Percentiles rank a stretch among this genome's conserved stretches.
Conservation (phyloP, 92 coral and sea anemone species). For the Phenganax subtilis region DNA sequence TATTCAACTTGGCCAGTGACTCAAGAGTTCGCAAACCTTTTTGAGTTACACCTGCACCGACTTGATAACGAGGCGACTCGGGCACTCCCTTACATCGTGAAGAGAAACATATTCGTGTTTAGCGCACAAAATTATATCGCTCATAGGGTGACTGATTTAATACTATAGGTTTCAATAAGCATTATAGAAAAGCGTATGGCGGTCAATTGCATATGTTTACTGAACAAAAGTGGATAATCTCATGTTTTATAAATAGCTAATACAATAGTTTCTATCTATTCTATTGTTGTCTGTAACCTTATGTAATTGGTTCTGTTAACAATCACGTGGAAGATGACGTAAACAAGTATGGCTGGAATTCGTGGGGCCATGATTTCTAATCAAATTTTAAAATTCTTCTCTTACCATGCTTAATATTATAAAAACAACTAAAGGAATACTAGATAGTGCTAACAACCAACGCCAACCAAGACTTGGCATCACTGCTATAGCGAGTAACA, state of each 20-base stretch:
- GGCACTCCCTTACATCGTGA: constrained; percentile 60
- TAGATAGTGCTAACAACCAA: constrained; percentile 77
- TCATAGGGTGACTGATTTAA: neutral
- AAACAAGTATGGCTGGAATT: no score
- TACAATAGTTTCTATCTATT: no score
- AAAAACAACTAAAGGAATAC: constrained; percentile 64
- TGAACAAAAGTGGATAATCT: no score
- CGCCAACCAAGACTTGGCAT: constrained; percentile 96
- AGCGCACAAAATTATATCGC: neutral
- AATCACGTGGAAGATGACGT: no score
- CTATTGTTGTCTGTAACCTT: no score
- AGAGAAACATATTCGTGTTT: neutral
- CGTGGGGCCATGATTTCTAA: no score
- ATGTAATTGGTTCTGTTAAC: no score
- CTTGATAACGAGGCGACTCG: constrained; percentile 81
- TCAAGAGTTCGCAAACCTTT: constrained; percentile 64
- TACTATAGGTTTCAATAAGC: no score
- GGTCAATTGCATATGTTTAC: no score
- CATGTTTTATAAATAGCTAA: no score
- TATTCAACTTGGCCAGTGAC: constrained; percentile 69
- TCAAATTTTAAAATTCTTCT: no score
- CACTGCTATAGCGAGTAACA: constrained; percentile 71
- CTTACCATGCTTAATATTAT: constrained; percentile 60
- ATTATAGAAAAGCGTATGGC: no score
- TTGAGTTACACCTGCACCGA: constrained; percentile 67